These are phyloP conservation scores for Diphyllodes magnificus DNA, from an alignment of 2,113 vertebrate genomes.

Conservation along the genomic window DNA sequence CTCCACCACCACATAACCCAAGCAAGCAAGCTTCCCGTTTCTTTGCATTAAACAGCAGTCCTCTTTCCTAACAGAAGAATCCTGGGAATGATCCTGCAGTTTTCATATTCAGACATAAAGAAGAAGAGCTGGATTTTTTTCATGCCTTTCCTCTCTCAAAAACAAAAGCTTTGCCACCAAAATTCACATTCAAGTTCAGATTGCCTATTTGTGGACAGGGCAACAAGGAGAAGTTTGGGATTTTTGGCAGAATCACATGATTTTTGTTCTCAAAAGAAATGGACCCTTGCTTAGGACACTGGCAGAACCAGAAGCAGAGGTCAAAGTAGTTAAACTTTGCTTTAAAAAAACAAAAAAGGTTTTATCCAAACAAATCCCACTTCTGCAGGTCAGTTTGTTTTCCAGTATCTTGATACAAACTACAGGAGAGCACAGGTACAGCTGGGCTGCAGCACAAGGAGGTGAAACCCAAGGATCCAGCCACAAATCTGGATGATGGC, in stretches of 20 bases:
- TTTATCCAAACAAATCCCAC: slow-evolving; percentile 28
- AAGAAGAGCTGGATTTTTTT: background rate
- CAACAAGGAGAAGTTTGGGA: background rate
- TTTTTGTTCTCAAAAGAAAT: slow-evolving; percentile 34
- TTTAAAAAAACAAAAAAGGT: background rate
- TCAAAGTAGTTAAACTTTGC: slow-evolving; percentile 8
- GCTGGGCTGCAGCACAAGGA: slow-evolving; percentile 5
- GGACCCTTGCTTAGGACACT: slow-evolving; percentile 13
- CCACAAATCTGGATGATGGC: slow-evolving; percentile 8
- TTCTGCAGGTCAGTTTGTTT: slow-evolving; percentile 33
- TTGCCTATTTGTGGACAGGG: slow-evolving; percentile 38
- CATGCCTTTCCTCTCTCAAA: background rate
- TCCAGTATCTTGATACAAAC: slow-evolving; percentile 49
- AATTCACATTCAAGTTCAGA: slow-evolving; percentile 61
- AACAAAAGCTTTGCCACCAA: slow-evolving; percentile 30
- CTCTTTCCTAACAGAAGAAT: background rate
- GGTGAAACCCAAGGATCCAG: slow-evolving; percentile 33
- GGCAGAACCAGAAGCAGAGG: slow-evolving; percentile 38
- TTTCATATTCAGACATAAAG: background rate
- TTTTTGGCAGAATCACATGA: slow-evolving; percentile 42
- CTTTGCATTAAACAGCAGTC: background rate
- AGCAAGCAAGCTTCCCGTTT: slow-evolving; percentile 19
- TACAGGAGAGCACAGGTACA: slow-evolving; percentile 40
- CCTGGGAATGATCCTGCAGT: slow-evolving; percentile 31
- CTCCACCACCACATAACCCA: slow-evolving; percentile 23